A percentile compares a stretch with the other conserved stretches of the same genome.
Evolutionary conservation across 35 echinoderm and acorn worm species (phyloP).

Genomic region (Diadema setosum): DNA sequence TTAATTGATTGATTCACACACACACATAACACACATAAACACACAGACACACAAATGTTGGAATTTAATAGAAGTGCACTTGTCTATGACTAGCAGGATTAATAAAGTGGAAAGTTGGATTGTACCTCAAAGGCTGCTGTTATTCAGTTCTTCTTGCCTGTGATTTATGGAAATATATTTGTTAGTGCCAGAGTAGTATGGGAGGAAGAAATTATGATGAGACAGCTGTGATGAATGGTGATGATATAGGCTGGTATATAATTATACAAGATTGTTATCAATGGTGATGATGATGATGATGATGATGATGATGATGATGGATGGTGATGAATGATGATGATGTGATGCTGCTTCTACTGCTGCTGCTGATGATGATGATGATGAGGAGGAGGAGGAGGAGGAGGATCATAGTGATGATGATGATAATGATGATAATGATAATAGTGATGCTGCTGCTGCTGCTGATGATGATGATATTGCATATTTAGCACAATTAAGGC

Average conservation of each 20-base stretch:
- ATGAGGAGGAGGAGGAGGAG: too few species aligned
- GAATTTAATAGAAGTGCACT: conserved; percentile 33
- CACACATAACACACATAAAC: not conserved
- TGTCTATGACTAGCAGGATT: conserved; percentile 17
- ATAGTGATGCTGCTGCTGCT: not conserved
- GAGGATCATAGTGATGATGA: not conserved
- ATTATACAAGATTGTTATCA: not conserved
- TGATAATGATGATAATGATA: not conserved
- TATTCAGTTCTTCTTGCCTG: not conserved
- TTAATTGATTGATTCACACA: conserved; percentile 13
- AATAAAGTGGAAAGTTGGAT: conserved; percentile 11
- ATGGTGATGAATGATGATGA: not conserved
- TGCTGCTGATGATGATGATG: not conserved
- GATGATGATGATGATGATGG: not conserved
- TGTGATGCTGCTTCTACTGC: not conserved
- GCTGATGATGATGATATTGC: not conserved
- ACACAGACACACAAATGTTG: not conserved
- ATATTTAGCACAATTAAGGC: too few species aligned
- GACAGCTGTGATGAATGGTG: not conserved
- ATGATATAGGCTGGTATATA: not conserved
- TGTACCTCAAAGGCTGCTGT: not conserved
- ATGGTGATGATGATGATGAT: not conserved
- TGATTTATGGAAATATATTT: not conserved
- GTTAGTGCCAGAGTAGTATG: not conserved
- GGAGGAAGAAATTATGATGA: not conserved